Percentiles rank a stretch among this genome's conserved stretches.
Evolutionary conservation across 1,140 invertebrate genomes (phyloP).

Genomic region (Lamellibrachia luymesi): DNA sequence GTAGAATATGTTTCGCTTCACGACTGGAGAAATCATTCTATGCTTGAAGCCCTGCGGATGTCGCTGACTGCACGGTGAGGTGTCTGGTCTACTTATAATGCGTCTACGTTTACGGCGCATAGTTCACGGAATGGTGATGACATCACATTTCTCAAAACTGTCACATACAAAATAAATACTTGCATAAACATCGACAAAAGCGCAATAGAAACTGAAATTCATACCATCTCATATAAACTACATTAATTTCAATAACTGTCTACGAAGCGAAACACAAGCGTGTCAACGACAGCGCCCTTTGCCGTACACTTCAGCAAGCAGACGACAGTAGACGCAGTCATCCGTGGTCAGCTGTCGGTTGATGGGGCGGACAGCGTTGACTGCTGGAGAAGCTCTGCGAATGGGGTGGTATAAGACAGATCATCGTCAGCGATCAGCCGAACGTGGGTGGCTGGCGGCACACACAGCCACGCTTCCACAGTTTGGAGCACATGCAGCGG

Average conservation of each 20-base stretch:
- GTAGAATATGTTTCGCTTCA: neutral
- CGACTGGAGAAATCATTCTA: neutral
- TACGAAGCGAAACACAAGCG: neutral
- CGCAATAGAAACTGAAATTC: neutral
- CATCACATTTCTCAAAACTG: neutral
- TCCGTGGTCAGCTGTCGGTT: neutral
- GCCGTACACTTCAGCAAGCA: too few species aligned
- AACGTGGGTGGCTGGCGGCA: slow-evolving; percentile 21
- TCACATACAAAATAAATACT: neutral
- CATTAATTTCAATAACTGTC: neutral
- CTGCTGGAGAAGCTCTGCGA: neutral
- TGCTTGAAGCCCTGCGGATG: neutral
- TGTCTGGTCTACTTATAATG: neutral
- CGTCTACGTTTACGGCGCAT: neutral
- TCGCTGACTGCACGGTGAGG: neutral
- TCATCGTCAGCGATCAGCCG: slow-evolving; percentile 10
- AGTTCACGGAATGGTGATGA: neutral
- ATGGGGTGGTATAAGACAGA: neutral
- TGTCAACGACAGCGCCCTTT: neutral
- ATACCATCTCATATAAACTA: neutral
- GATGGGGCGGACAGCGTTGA: neutral
- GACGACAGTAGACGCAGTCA: neutral
- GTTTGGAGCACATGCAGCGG: slow-evolving; percentile 25
- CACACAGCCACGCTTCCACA: slow-evolving; percentile 22
- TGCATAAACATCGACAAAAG: neutral